phyloP scores from a whole-genome alignment of 2,113 vertebrate genomes.

The Garra rufa region DNA sequence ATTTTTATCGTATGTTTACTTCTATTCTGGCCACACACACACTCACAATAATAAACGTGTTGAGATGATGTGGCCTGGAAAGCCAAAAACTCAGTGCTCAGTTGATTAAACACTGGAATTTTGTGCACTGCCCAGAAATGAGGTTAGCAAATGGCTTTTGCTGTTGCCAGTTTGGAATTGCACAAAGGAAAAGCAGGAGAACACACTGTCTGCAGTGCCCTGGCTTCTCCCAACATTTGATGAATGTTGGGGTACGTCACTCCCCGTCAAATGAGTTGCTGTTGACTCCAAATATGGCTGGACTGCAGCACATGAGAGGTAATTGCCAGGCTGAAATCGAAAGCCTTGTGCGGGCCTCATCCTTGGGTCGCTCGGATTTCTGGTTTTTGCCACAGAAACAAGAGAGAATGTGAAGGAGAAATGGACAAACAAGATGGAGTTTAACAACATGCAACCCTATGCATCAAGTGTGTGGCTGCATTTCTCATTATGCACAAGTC shows the following conservation, averaged over 20 bases:
- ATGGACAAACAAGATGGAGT: neutral
- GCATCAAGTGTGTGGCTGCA: constrained; percentile 14
- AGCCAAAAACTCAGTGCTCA: constrained; percentile 73
- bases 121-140: constrained; percentile 81
- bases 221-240: constrained; percentile 75
- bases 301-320: constrained; percentile 68
- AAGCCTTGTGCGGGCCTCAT: constrained; percentile 71
- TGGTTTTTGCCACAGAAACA: constrained; percentile 50
- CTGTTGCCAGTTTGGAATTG: constrained; percentile 78
- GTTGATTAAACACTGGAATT: constrained; percentile 84
- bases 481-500: neutral
- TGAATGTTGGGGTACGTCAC: constrained; percentile 79
- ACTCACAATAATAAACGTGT: constrained; percentile 81
- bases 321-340: constrained; percentile 74
- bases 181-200: constrained; percentile 78
- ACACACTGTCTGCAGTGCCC: constrained; percentile 73
- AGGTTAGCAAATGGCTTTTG: constrained; percentile 81
- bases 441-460: constrained; percentile 36
- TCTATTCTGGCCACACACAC: constrained; percentile 76
- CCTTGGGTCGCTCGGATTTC: constrained; percentile 64
- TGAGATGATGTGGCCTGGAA: constrained; percentile 83
- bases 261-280: constrained; percentile 64
- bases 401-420: neutral
- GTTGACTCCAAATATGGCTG: constrained; percentile 75
- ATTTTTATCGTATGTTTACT: constrained; percentile 22